These are phyloP conservation scores for Acanthiza pusilla DNA, from an alignment of 2,797 vertebrate genomes.

Conservation along the genomic window DNA sequence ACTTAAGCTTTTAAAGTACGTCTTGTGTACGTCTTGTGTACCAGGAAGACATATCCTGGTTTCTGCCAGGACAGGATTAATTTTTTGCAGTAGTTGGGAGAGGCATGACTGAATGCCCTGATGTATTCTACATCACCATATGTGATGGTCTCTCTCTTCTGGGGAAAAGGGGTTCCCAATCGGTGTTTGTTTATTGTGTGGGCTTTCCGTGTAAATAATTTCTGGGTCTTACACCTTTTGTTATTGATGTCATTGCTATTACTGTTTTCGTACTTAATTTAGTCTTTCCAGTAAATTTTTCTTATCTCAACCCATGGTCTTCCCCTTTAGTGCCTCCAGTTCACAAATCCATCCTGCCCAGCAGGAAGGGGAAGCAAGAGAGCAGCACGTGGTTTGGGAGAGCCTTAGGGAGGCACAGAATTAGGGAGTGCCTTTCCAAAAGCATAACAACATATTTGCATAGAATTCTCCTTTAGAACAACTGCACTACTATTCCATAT, in stretches of 20 bases:
- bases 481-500: not conserved
- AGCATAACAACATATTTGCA: accelerated
- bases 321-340: not conserved
- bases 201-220: not conserved
- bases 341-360: not conserved
- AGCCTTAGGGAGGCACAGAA: not conserved
- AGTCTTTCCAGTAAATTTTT: not conserved
- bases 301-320: no score
- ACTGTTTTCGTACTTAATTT: not conserved
- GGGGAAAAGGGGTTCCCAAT: not conserved
- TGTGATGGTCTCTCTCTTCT: not conserved
- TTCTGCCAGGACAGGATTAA: not conserved
- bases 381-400: not conserved
- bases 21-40: not conserved
- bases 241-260: not conserved
- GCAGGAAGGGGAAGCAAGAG: accelerated
- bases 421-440: not conserved
- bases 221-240: not conserved
- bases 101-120: not conserved
- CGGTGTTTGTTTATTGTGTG: accelerated
- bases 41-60: not conserved
- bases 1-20: not conserved
- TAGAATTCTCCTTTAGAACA: not conserved
- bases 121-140: not conserved
- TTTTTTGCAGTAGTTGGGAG: not conserved